Evolutionary conservation across 2,113 vertebrate species (phyloP).

Genomic region (Bothrops jararaca): DNA sequence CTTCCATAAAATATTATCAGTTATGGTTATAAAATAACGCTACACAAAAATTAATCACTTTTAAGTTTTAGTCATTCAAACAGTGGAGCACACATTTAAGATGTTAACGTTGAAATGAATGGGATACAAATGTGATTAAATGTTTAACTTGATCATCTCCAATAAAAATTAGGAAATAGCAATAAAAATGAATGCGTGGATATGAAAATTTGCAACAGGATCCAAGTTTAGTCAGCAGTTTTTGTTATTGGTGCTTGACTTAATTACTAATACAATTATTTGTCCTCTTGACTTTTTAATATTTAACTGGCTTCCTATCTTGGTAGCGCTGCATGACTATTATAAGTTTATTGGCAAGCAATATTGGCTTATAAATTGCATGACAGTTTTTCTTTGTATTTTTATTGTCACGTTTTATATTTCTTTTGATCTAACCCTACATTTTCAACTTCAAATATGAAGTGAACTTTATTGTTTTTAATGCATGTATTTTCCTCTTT

Average conservation of each 20-base stretch:
- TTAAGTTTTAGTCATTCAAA: neutral
- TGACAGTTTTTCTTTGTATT: conserved; percentile 34
- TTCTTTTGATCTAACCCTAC: conserved; percentile 23
- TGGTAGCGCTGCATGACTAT: conserved; percentile 30
- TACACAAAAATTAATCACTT: neutral
- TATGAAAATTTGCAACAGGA: conserved; percentile 38
- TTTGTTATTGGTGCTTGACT: neutral
- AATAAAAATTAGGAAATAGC: neutral
- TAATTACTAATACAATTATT: conserved; percentile 37
- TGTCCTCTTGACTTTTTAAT: conserved; percentile 38
- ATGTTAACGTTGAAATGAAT: neutral
- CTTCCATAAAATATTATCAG: neutral
- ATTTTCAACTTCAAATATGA: conserved; percentile 58
- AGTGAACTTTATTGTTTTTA: conserved; percentile 42
- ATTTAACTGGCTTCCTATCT: conserved; percentile 42
- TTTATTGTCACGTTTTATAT: conserved; percentile 49
- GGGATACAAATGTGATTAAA: neutral
- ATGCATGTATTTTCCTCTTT: conserved; percentile 64
- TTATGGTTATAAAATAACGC: neutral
- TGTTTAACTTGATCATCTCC: neutral
- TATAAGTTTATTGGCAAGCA: conserved; percentile 46
- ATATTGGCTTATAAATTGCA: conserved; percentile 47
- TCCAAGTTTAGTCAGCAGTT: conserved; percentile 59
- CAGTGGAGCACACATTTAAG: neutral
- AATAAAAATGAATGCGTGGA: neutral